A percentile compares a stretch with the other conserved stretches of the same genome.
phyloP scores from a whole-genome alignment of 2,113 vertebrate genomes.

The Pelvicachromis taeniatus region DNA sequence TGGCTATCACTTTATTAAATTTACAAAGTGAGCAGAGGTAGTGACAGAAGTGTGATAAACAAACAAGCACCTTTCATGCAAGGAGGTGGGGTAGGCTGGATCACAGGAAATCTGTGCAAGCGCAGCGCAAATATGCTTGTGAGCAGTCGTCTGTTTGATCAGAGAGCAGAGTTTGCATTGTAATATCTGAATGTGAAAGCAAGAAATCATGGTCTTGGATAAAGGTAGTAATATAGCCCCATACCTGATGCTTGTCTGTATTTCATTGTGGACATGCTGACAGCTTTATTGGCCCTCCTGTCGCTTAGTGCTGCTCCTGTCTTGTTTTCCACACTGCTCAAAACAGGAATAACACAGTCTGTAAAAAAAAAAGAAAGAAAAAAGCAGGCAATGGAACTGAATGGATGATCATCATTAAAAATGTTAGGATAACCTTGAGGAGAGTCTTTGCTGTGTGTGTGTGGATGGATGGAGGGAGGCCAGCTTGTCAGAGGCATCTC shows the following conservation, averaged over 20 bases:
- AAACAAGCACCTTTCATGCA: neutral
- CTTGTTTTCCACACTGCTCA: slow-evolving; percentile 1
- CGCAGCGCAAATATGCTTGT: neutral
- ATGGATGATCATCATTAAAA: slow-evolving; percentile 35
- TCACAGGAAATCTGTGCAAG: neutral
- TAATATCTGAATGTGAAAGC: neutral
- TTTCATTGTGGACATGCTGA: neutral
- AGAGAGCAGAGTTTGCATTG: neutral
- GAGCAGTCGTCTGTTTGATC: neutral
- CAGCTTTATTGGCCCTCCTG: slow-evolving; percentile 27
- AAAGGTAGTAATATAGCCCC: neutral
- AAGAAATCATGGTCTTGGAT: neutral
- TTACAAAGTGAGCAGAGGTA: neutral
- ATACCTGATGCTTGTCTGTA: neutral
- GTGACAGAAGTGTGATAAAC: neutral
- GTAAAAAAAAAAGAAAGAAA: neutral
- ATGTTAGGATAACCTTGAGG: slow-evolving; percentile 27
- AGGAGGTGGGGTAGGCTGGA: neutral
- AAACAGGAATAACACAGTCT: neutral
- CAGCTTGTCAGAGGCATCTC: slow-evolving; percentile 10
- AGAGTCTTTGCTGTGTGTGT: neutral
- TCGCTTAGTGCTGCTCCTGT: neutral
- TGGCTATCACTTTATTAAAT: neutral
- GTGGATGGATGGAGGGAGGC: neutral
- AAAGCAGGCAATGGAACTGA: neutral